Base-by-base conservation (phyloP, 2,113 vertebrate species). In the Anthoscopus minutus region DNA sequence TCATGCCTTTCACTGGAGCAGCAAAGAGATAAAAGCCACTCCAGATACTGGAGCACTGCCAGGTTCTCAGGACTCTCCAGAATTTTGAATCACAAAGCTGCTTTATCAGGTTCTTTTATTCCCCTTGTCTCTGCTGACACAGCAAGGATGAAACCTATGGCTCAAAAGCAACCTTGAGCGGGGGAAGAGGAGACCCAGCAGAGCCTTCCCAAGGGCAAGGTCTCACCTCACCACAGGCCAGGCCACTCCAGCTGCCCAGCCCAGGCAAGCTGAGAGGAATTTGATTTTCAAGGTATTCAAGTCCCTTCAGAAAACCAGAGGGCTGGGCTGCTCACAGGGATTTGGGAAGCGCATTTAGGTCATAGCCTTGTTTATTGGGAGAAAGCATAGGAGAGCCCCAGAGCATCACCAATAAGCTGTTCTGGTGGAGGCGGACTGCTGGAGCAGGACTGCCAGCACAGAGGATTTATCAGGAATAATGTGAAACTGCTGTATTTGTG, bases 21-120 rank as follows among this genome's bases (percentile, higher is more conserved):
- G 64, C 54, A 83, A 83, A 76, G 87, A 86, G 60, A 81, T 84
- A 95, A 81, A 91, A 88, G 77, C 65, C 83, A 88, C 86, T 94
- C 87, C 84, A 93, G 88, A 82, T 80, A 11, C 71, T 58, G 89
- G 60, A 71, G 61, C 42, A 24, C 5, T 86, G 83, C 93, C 69
- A 94, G 91, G 58, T 64, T 82, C 95, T 76, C 66, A 72, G 87
- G 94, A 81, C 76, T 85, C 30, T 81, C 77, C 47, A 78, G 92
- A 81, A 77, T 89, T 97, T 91, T 88, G 84, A 96, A 88, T 92
- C 94, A 81, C 88, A 94, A 93, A 94, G 81, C 54, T 1, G 3
- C 38, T 94, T 80, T 87, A 79, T 95, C 89, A 42, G 76, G 54
- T 95, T 83, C 90, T 89, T 77, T 87, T 76, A 47, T 61, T 81